Base-by-base conservation (phyloP, 2,888 invertebrate species). In the Malthinus flaveolus region DNA sequence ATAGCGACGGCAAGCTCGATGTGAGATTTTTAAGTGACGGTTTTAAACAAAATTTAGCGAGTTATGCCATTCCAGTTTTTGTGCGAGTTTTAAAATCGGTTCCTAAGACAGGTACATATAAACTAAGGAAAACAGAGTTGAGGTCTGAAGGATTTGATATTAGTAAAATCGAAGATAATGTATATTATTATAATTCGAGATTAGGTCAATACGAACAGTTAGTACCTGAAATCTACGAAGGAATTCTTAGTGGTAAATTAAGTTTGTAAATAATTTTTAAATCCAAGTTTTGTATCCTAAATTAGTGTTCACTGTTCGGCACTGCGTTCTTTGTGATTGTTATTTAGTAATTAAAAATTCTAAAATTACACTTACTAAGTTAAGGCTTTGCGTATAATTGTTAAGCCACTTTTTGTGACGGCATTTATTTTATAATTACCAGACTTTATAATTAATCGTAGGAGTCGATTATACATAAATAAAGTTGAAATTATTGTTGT, bases 61-160 rank as follows among this genome's bases (percentile, higher is more conserved):
- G 86, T 0, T 97, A 95, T 76, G 95, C 97, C 0, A 82, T 92
- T 12, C 97, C 97, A 1, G 79, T 96, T 12, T 97, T 97, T 81
- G 78, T 97, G 34, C 83, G 97, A 52, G 80, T 94, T 58, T 82
- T 92, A 72, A 80, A 87, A 51, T 82, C 88, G 65, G 85, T 96
- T 50, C 93, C 95, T 56, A 83, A 90, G 71, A 92, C 91, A 2
- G 88, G 89, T 78, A 98, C 98, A 0, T 97, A 92, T 78, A 98
- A 98, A 80, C 77, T 97, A 67, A 93, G 93, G 79, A 98, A 97
- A 76, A 83, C 88, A 3, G 90, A 92, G 67, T 84, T 97, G 61
- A 91, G 93, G 73, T 83, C 86, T 63, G 92, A 95, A 66, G 95
- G 91, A 1, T 97, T 89, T 76, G 85, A 97, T 73, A 83, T 90